Conservation (phyloP, 2,113 vertebrate genomes). For the Festucalex cinctus region DNA sequence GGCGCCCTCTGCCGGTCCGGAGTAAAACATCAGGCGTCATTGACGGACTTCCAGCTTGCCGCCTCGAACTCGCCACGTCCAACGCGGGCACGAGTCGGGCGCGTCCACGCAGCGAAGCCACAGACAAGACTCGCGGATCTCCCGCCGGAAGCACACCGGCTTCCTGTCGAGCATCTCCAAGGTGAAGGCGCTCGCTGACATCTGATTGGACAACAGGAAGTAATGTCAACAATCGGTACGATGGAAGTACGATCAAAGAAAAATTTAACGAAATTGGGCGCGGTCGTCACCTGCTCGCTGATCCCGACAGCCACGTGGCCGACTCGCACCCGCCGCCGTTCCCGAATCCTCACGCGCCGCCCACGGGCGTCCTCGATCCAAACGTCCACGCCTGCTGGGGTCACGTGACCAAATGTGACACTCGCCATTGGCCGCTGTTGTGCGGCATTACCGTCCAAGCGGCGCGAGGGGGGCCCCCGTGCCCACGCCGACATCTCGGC, state of each 20-base stretch:
- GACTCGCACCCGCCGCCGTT: constrained; percentile 83
- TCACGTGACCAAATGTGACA: neutral
- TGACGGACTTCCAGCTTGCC: constrained; percentile 77
- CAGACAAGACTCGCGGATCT: constrained; percentile 79
- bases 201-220: constrained; percentile 57
- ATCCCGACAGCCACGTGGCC: constrained; percentile 89
- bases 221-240: neutral
- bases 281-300: constrained; percentile 84
- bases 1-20: neutral
- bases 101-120: constrained; percentile 85
- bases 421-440: neutral
- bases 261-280: too few species aligned
- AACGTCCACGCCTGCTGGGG: constrained; percentile 82
- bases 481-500: constrained; percentile 76
- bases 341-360: constrained; percentile 86
- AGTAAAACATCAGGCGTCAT: constrained; percentile 15
- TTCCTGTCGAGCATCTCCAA: constrained; percentile 88
- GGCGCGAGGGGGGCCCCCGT: constrained; percentile 72
- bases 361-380: constrained; percentile 87
- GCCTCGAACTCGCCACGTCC: constrained; percentile 85
- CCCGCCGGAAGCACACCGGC: constrained; percentile 76
- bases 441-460: constrained; percentile 79
- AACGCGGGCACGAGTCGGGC: constrained; percentile 77
- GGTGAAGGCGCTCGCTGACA: constrained; percentile 83
- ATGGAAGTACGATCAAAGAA: neutral